Evolutionary conservation across 2,888 invertebrate species (phyloP).

Genomic region (Psococerastis gibbosa): DNA sequence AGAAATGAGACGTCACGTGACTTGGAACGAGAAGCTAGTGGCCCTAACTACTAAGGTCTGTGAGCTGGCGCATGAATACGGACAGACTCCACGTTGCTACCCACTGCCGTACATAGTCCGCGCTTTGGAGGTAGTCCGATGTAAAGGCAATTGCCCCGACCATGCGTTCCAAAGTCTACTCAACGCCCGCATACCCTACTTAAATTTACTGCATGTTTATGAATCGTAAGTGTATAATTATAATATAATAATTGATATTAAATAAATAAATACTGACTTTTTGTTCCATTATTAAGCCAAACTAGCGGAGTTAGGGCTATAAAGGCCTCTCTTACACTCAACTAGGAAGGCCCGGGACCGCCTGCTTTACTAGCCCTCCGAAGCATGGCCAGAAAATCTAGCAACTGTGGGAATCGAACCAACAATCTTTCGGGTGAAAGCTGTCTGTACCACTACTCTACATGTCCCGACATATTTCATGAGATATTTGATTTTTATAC

Average conservation of each 20-base stretch:
- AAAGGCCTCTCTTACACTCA: too few species aligned
- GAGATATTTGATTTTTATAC: too few species aligned
- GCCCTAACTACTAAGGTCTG: slow-evolving; percentile 59
- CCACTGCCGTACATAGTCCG: slow-evolving; percentile 54
- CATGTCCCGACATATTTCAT: too few species aligned
- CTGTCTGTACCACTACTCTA: too few species aligned
- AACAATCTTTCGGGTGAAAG: too few species aligned
- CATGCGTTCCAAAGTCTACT: slow-evolving; percentile 61
- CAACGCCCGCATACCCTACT: slow-evolving; percentile 55
- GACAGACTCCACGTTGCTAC: slow-evolving; percentile 38
- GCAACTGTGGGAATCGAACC: too few species aligned
- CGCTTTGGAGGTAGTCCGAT: slow-evolving; percentile 58
- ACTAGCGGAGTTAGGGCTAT: too few species aligned
- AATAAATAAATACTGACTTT: too few species aligned
- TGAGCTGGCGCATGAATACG: slow-evolving; percentile 55
- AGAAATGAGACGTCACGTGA: neutral
- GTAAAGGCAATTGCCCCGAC: slow-evolving; percentile 40
- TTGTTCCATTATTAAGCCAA: too few species aligned
- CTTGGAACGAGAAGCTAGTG: slow-evolving; percentile 33
- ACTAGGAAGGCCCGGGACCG: too few species aligned
- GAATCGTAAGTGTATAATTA: slow-evolving; percentile 41
- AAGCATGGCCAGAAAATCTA: too few species aligned
- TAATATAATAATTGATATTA: neutral
- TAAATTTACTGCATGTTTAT: slow-evolving; percentile 63
- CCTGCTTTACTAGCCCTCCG: too few species aligned